Base-by-base conservation (phyloP, 2,113 vertebrate species). In the Coreoperca whiteheadi region DNA sequence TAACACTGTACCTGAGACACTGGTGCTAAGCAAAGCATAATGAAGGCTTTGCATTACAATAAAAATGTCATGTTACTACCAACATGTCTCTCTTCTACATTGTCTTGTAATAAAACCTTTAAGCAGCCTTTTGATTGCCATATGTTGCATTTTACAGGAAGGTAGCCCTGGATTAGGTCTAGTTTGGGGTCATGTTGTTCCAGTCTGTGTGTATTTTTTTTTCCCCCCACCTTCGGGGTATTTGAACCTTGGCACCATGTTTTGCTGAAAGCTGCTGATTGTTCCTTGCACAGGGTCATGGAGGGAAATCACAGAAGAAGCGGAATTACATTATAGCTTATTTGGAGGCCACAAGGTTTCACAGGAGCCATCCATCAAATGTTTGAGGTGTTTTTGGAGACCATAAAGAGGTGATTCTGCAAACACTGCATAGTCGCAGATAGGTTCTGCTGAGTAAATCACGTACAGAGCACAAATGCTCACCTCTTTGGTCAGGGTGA, bases 311-410 rank as follows among this genome's bases (percentile, higher is more conserved):
- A 91, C 90, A 93, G 64, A 72, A 90, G 89, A 91, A 86, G 88
- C 66, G 67, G 88, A 93, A 94, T 94, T 87, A 93, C 90, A 93
- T 94, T 94, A 93, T 64, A 66, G 92, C 92, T 94, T 93, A 94
- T 93, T 93, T 94, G 87, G 90, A 92, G 93, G 91, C 90, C 92
- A 88, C 71, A 81, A 85, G 91, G 92, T 92, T 92, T 88, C 87
- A 73, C 30, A n/a, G 87, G 85, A 91, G 81, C 90, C 91, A 94
- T 95, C 93, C 92, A 94, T 95, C 93, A 94, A 88, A 87, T 23
- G 79, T 91, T 89, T 91, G 71, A 87, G 86, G 71, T 81, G 57
- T 73, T 87, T 91, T 87, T 43, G 81, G 76, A 84, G 77, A 69
- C 76, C 39, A 54, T 69, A 61, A 92, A 86, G 80, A 82, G 76